A percentile compares a stretch with the other conserved stretches of the same genome.
Evolutionary conservation across 2,797 vertebrate genomes (phyloP).

Genomic region (Cynodonichthys magdalenae): DNA sequence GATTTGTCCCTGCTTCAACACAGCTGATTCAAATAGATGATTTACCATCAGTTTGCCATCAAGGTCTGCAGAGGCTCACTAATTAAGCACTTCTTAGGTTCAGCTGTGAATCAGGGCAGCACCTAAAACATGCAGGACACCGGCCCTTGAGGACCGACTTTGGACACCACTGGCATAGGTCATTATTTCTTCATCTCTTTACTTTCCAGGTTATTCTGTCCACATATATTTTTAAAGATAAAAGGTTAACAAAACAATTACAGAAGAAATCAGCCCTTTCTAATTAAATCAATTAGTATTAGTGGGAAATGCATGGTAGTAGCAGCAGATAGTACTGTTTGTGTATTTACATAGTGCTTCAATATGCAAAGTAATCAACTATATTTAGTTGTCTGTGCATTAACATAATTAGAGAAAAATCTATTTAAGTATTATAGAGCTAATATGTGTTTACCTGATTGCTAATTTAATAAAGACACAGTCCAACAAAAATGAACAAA

Average conservation of each 20-base stretch:
- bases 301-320: constrained; percentile 32
- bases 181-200: constrained; percentile 37
- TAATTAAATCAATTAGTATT: constrained; percentile 33
- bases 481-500: constrained; percentile 38
- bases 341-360: constrained; percentile 21
- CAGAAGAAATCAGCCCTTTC: constrained; percentile 11
- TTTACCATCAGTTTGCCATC: no score
- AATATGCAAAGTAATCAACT: constrained; percentile 36
- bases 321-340: constrained; percentile 8
- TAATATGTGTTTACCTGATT: constrained; percentile 31
- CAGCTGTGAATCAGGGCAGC: no score
- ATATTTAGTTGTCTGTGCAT: constrained; percentile 31
- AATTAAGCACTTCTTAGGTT: no score
- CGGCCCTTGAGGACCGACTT: no score
- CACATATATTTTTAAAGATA: constrained; percentile 27
- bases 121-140: no score
- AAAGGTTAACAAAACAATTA: constrained; percentile 34
- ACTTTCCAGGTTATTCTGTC: constrained; percentile 30
- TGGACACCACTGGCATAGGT: no score
- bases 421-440: constrained; percentile 6
- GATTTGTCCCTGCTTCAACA: no score
- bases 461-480: constrained; percentile 46
- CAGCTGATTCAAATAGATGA: no score
- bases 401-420: constrained; percentile 19
- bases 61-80: no score